phyloP scores from a whole-genome alignment of 2,888 invertebrate species.

The Tuberolachnus salignus region DNA sequence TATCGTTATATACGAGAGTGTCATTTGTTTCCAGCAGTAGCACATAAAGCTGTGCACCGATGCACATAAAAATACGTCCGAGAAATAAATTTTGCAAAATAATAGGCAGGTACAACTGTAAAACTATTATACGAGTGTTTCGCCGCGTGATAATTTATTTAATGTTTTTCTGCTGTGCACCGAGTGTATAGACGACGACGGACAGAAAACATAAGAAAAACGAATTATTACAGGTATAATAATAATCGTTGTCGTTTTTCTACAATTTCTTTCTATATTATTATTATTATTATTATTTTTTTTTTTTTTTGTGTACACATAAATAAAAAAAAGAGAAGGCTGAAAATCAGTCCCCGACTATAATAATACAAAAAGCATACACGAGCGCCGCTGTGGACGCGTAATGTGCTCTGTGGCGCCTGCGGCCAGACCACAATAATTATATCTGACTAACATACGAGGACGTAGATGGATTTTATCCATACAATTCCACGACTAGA shows the following conservation, averaged over 20 bases:
- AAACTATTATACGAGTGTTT: not conserved
- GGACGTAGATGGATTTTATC: not conserved
- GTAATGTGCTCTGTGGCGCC: conserved; percentile 37
- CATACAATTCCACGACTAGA: not conserved
- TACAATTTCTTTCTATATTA: conserved; percentile 38
- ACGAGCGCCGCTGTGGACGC: not conserved
- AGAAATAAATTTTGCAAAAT: not conserved
- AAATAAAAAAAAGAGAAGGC: not conserved
- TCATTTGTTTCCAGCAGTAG: not conserved
- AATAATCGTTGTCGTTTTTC: conserved; percentile 31
- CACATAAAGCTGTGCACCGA: not conserved
- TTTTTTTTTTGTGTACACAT: conserved; percentile 2
- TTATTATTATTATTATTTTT: conserved; percentile 36
- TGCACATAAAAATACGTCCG: not conserved
- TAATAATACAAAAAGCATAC: conserved; percentile 15
- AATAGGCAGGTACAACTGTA: not conserved
- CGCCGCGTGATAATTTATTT: conserved; percentile 20
- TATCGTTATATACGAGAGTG: not conserved
- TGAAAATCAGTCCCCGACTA: not conserved
- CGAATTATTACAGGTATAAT: conserved; percentile 34
- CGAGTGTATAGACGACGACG: no score
- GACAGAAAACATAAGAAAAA: conserved; percentile 9
- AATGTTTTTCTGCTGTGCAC: not conserved
- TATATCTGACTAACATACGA: conserved; percentile 18
- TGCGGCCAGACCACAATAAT: conserved; percentile 38